Percentiles rank a stretch among this genome's conserved stretches.
These are phyloP conservation scores for Ctena decussata DNA, from an alignment of 2,888 invertebrate genomes.

Conservation along the genomic window DNA sequence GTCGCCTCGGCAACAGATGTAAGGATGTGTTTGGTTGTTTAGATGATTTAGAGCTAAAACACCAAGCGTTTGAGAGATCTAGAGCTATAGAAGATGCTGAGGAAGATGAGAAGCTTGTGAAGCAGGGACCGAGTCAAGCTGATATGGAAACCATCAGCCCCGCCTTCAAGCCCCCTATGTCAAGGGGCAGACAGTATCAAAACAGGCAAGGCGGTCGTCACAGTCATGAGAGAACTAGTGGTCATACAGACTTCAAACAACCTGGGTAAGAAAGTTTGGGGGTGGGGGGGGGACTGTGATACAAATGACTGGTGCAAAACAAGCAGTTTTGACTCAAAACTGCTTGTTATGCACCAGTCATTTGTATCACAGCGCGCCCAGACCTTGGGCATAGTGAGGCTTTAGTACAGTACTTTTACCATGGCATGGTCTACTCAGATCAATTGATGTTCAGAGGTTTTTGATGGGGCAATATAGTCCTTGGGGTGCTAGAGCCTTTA, in stretches of 20 bases:
- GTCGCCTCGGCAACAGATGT: conserved; percentile 48
- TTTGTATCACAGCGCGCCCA: no score
- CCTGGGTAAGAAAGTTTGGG: background rate
- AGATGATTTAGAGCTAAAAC: conserved; percentile 74
- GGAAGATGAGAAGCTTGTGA: conserved; percentile 46
- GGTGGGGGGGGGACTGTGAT: no score
- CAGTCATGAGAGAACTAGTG: conserved; percentile 34
- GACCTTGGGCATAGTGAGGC: no score
- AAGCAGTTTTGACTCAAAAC: no score
- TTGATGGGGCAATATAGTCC: no score
- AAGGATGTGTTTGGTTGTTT: conserved; percentile 74
- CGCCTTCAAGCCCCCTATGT: background rate
- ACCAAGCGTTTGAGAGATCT: conserved; percentile 69
- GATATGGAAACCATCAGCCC: conserved; percentile 11
- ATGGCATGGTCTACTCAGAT: no score
- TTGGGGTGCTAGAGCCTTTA: no score
- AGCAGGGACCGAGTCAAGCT: conserved; percentile 49
- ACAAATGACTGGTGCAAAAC: no score
- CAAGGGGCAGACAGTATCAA: background rate
- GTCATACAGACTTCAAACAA: conserved; percentile 4
- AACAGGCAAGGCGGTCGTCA: conserved; percentile 46
- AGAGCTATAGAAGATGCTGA: conserved; percentile 56
- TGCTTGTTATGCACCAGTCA: no score
- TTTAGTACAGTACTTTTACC: no score
- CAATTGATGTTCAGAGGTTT: no score